Percentiles rank a stretch among this genome's conserved stretches.
These are phyloP conservation scores for Marmota flaviventris DNA, from an alignment of 2,113 vertebrate species.

Conservation along the genomic window DNA sequence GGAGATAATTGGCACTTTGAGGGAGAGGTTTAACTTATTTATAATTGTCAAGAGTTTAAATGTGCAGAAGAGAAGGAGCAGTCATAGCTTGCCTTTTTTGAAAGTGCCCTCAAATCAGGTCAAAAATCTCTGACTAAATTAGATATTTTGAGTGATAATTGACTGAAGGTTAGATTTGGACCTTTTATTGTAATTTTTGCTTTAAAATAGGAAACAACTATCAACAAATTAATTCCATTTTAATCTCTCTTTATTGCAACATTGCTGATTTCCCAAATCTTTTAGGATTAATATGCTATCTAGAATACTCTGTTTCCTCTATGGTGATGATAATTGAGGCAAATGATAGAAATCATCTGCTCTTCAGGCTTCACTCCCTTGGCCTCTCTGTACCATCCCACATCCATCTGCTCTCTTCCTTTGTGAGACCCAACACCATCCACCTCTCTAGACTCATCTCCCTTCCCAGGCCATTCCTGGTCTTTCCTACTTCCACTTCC, in stretches of 20 bases:
- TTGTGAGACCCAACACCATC: background rate
- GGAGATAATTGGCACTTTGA: slow-evolving; percentile 69
- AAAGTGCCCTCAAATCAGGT: slow-evolving; percentile 52
- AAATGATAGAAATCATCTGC: background rate
- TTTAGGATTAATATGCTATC: accelerated
- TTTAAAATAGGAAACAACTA: background rate
- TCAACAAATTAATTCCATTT: background rate
- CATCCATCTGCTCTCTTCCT: background rate
- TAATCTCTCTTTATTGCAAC: background rate
- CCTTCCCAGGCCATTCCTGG: slow-evolving; percentile 66
- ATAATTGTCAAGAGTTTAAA: slow-evolving; percentile 63
- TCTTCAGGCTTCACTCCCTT: background rate
- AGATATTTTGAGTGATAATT: slow-evolving; percentile 18
- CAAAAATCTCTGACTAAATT: slow-evolving; percentile 22
- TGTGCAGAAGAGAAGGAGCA: slow-evolving; percentile 58
- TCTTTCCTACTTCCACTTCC: background rate
- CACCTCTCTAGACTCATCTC: background rate
- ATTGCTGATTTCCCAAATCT: background rate
- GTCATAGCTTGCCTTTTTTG: slow-evolving; percentile 33
- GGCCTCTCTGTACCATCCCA: background rate
- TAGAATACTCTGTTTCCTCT: background rate
- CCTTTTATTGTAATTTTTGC: background rate
- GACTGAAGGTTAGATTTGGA: background rate
- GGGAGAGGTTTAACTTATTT: slow-evolving; percentile 73
- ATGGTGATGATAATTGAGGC: background rate